Evolutionary conservation across 2,888 invertebrate species (phyloP), one percentile per base, ranked within the genome.

Genomic region (Congeria kusceri): DNA sequence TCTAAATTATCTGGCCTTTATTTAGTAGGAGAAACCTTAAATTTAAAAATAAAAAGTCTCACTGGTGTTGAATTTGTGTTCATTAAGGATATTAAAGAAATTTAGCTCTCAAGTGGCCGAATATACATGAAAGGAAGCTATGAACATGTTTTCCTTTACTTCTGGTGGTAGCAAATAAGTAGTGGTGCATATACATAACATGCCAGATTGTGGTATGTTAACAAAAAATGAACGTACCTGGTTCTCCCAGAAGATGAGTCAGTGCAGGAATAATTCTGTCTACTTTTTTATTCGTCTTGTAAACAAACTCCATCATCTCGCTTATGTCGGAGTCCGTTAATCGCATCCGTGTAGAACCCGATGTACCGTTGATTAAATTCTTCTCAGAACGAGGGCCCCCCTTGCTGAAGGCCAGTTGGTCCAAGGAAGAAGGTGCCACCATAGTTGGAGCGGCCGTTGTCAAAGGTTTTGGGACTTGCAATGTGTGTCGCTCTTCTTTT

Each of bases 221-320:
- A n/a, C n/a, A 5, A 39, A 13, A 9, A 39, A 53, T 53, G 23
- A 44, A 56, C 85, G 66, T 77, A 91, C 90, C 90, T 84, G 89
- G 88, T 79, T 91, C 89, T 13, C 88, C 89, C 25, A 89, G 73
- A 3, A 90, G 77, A 39, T 83, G 76, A n/a, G 90, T 89, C 56
- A 91, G 70, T 0, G 89, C 87, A 13, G 90, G 90, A 56, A 88
- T 86, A 23, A 89, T 69, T 28, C 88, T 66, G 27, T 86, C 80
- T 7, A 91, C 72, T 70, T 86, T 87, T 4, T 78, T 56, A 47
- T 83, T 87, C 7, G 89, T 88, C 39, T 73, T 77, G 64, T 86
- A 86, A 18, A 88, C 87, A 59, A 72, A 79, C 18, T 85, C 81
- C 56, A 88, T 65, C 73, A 83, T 79, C 15, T 77, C 72, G n/a